Percentiles rank a stretch among this genome's conserved stretches.
Evolutionary conservation across 2,797 vertebrate species (phyloP).

Genomic region (Manis pentadactyla): DNA sequence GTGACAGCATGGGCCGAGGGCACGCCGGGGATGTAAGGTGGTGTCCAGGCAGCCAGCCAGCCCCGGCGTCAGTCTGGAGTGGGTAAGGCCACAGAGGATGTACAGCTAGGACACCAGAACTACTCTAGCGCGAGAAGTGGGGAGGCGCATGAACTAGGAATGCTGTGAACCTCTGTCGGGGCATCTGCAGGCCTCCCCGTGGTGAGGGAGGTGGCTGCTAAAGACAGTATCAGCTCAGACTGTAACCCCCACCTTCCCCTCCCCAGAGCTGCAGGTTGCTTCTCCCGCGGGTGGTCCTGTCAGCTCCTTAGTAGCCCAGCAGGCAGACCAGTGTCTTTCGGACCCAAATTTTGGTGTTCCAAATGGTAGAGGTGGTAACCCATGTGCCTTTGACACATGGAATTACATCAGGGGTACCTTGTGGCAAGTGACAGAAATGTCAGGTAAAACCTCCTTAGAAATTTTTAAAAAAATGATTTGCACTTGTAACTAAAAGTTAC

Average conservation of each 20-base stretch:
- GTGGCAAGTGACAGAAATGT: background rate
- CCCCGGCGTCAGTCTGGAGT: background rate
- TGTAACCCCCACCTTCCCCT: background rate
- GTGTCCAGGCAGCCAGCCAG: background rate
- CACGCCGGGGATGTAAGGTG: background rate
- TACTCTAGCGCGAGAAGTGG: accelerated
- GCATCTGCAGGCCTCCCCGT: background rate
- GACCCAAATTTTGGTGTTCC: background rate
- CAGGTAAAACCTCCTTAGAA: background rate
- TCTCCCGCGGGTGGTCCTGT: background rate
- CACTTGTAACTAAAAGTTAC: background rate
- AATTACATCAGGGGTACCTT: background rate
- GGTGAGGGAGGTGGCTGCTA: background rate
- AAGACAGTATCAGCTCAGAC: background rate
- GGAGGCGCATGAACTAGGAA: accelerated
- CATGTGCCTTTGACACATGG: background rate
- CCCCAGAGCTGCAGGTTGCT: background rate
- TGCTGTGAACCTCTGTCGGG: too few relatives aligned
- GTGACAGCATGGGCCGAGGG: background rate
- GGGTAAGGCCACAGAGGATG: background rate
- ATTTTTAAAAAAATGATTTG: background rate
- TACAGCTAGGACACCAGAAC: background rate
- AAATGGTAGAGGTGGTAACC: background rate
- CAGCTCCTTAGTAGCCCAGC: background rate
- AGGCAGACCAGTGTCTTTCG: accelerated